Base-by-base conservation (phyloP, 2,113 vertebrate species). In the Ploceus nigricollis region DNA sequence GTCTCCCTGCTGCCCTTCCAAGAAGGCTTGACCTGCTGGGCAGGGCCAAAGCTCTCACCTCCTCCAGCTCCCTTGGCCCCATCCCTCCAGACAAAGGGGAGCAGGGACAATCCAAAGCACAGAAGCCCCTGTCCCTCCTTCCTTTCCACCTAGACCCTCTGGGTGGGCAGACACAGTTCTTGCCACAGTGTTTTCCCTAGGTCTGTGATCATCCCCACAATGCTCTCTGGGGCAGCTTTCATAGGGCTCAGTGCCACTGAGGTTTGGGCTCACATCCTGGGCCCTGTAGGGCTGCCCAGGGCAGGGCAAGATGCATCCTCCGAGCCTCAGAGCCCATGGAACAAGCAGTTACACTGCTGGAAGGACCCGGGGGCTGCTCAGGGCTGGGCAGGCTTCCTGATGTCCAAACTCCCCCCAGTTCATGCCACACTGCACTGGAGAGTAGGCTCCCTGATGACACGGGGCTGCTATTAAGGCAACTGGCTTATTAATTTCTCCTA, bases 401-500 rank as follows among this genome's bases (percentile, higher is more conserved):
- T 56, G 20, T 40, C 44, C 31, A 23, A 10, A 8, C 23, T 54
- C 8, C 11, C 31, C 24, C 21, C 19, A 58, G 58, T 40, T 88
- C 28, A 20, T 15, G 11, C 42, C 54, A 42, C 1, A 0, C 39
- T 68, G 65, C 31, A 13, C 60, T 69, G 50, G 25, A 89, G 58
- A 64, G 47, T 13, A 71, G 44, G 14, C 37, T 92, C 66, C 66
- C 85, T 90, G 73, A 82, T 86, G 80, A 70, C 27, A 81, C 44
- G 31, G 56, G 50, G 68, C 35, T 83, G 80, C 76, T 70, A 63
- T 93, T 90, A 78, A 94, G 64, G 89, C 77, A 93, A 90, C 51
- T 37, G 54, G 58, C 64, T 95, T 90, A 90, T 96, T 89, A 90
- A 89, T 94, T 96, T 93, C 68, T 87, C 42, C 37, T 93, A 92